Conservation (phyloP, 2,113 vertebrate species). For the Neodon shergylaensis region DNA sequence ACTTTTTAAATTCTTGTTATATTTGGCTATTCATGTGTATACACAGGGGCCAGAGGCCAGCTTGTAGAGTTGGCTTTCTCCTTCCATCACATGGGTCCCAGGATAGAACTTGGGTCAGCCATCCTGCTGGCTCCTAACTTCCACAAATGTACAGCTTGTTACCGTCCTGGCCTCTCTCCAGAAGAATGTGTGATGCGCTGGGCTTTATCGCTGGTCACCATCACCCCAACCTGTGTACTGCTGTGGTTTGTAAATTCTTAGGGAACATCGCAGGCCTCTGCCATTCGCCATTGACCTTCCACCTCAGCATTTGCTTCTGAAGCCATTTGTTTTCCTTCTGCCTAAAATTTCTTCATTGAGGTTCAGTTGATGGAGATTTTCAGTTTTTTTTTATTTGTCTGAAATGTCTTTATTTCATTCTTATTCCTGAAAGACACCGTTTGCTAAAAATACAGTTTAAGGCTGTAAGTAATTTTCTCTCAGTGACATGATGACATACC, state of each 20-base stretch:
- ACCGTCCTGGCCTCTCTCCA: not conserved
- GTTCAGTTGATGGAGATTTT: not conserved
- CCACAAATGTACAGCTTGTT: not conserved
- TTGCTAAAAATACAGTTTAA: slow-evolving; percentile 43
- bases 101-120: not conserved
- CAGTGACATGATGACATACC: not conserved
- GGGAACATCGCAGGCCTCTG: not conserved
- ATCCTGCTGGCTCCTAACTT: not conserved
- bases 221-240: not conserved
- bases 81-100: not conserved
- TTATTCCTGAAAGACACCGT: slow-evolving; percentile 29
- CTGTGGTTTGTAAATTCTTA: not conserved
- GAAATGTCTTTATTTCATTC: slow-evolving; percentile 45
- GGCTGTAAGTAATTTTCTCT: slow-evolving; percentile 49
- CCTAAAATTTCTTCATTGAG: not conserved
- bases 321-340: not conserved
- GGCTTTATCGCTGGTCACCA: not conserved
- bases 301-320: not conserved
- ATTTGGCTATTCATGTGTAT: not conserved
- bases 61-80: not conserved
- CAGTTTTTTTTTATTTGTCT: slow-evolving; percentile 19
- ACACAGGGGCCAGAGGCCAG: not conserved
- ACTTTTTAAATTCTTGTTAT: not conserved
- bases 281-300: not conserved
- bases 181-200: not conserved